These are phyloP conservation scores for Sclerodermus sp. DNA, from an alignment of 2,888 invertebrate genomes.

Conservation along the genomic window DNA sequence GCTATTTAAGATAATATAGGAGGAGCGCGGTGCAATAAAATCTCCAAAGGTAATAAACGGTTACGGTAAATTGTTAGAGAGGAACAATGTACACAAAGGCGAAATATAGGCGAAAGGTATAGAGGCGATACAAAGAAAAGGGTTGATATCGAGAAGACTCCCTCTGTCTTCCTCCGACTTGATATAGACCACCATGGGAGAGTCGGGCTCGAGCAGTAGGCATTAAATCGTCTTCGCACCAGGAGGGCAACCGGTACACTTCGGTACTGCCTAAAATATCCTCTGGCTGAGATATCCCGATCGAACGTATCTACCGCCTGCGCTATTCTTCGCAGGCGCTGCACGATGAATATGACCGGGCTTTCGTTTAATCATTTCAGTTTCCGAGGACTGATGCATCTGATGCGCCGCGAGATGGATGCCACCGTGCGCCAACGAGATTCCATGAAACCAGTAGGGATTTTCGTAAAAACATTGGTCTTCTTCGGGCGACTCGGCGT, in stretches of 20 bases:
- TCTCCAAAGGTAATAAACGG: background rate
- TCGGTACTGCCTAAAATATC: constrained; percentile 47
- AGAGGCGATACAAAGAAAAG: constrained; percentile 7
- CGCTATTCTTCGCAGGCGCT: constrained; percentile 12
- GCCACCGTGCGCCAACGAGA: constrained; percentile 8
- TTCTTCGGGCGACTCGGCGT: no score
- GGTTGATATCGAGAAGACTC: constrained; percentile 36
- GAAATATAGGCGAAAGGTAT: no score
- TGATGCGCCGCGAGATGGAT: no score
- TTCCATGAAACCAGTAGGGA: constrained; percentile 13
- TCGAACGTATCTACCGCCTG: constrained; percentile 33
- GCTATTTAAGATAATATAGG: no score
- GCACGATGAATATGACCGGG: constrained; percentile 22
- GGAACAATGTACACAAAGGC: constrained; percentile 1
- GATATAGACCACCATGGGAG: constrained; percentile 48
- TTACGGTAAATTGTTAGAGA: background rate
- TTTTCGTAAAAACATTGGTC: background rate
- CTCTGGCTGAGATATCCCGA: constrained; percentile 37
- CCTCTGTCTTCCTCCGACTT: constrained; percentile 28
- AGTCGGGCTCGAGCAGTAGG: constrained; percentile 43
- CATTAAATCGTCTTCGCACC: constrained; percentile 54
- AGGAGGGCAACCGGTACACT: constrained; percentile 45
- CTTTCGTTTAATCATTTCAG: constrained; percentile 18
- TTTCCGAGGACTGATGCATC: no score
- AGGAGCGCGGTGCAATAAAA: no score